Base-by-base conservation (phyloP, 2,113 vertebrate genomes). In the Cheilinus undulatus region DNA sequence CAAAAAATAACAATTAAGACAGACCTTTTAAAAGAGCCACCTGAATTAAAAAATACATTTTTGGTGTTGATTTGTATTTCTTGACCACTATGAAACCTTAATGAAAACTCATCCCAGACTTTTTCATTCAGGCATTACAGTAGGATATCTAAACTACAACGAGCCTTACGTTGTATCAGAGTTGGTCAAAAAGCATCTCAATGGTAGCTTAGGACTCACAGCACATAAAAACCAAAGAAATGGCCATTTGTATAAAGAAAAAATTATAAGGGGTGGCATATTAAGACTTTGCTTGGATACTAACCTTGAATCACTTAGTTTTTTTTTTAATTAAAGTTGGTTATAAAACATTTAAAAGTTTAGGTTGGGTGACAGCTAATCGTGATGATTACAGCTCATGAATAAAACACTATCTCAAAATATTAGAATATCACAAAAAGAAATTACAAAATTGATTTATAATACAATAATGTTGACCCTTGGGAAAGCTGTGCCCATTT, bases 171-270 rank as follows among this genome's bases (percentile, higher is more conserved):
- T 88, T 88, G 87, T n/a, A 80, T 82, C 61, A 82, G 56, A 51
- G 76, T 81, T 73, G 84, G 63, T 77, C 71, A 76, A 69, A 52
- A 82, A 84, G 57, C 13, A 79, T 87, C 80, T 87, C 67, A 89
- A 85, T 70, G 83, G 82, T 80, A 80, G 82, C 80, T 82, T 85
- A 67, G 76, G 73, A 87, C 88, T 88, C 85, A 89, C 64, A 53
- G 69, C 51, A 60, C 80, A 88, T 83, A 88, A 77, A 86, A 85
- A 84, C 53, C 83, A 88, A 87, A 84, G 75, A 70, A 89, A 90
- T 86, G 46, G 54, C n/a, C 24, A 78, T 90, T 83, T 81, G 68
- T 78, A 82, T 65, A 78, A 80, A 83, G 73, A 74, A 54, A 83
- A n/a, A 63, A 75, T 81, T 69, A 5, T 49, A 71, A 88, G 78